phyloP scores from a whole-genome alignment of 1,140 invertebrate genomes.

The Capitella teleta region DNA sequence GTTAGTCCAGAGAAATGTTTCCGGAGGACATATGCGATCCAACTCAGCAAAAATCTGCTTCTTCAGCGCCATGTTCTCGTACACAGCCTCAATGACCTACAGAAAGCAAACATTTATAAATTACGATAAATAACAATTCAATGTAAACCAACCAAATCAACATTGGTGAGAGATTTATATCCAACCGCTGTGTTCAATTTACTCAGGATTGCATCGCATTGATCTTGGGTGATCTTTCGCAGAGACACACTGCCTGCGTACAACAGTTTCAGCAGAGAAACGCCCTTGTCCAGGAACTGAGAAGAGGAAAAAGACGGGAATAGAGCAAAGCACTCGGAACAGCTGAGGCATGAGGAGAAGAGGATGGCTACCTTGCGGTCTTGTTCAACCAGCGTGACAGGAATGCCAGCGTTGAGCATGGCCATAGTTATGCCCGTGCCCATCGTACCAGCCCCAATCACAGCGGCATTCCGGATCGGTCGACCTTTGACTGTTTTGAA shows the following conservation, averaged over 20 bases:
- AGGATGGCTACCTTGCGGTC: constrained; percentile 37
- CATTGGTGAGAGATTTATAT: constrained; percentile 23
- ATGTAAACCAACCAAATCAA: constrained; percentile 30
- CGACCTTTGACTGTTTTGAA: constrained; percentile 19
- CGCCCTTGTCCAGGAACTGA: constrained; percentile 27
- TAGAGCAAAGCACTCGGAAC: too few species aligned
- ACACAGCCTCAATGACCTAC: constrained; percentile 29
- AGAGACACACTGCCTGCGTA: constrained; percentile 25
- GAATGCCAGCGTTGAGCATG: constrained; percentile 28
- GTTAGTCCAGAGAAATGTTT: constrained; percentile 32
- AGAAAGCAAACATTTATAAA: not conserved
- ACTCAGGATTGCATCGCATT: constrained; percentile 17
- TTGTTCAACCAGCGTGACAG: constrained; percentile 33
- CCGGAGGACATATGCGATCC: constrained; percentile 31
- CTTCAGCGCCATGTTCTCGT: constrained; percentile 36
- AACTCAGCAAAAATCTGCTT: constrained; percentile 34
- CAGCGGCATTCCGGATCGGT: constrained; percentile 22
- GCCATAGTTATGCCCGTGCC: constrained; percentile 37
- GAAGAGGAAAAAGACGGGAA: too few species aligned
- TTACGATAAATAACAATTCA: too few species aligned
- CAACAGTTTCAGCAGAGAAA: constrained; percentile 18
- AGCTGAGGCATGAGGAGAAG: too few species aligned
- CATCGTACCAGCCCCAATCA: constrained; percentile 40
- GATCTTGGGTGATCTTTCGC: constrained; percentile 21
- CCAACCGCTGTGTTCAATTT: constrained; percentile 20